Percentiles rank a stretch among this genome's conserved stretches.
Conservation (phyloP, 2,113 vertebrate genomes). For the Erinaceus europaeus region DNA sequence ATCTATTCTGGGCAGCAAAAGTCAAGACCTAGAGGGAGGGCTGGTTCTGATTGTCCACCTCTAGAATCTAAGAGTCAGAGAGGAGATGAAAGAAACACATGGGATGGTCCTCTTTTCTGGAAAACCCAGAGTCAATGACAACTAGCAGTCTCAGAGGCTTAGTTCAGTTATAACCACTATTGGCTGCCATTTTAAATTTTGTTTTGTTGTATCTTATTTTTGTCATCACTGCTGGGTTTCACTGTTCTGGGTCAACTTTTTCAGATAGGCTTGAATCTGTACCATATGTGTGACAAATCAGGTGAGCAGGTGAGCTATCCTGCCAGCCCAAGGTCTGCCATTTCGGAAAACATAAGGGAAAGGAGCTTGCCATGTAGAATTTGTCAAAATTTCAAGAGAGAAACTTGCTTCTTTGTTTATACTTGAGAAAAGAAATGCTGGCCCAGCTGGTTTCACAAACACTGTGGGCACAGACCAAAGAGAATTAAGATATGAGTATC, state of each 20-base stretch:
- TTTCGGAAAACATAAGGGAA: neutral
- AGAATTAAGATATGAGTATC: neutral
- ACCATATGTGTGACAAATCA: too few relatives aligned
- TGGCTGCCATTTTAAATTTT: too few relatives aligned
- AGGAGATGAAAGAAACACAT: fast-evolving
- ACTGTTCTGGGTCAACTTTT: too few relatives aligned
- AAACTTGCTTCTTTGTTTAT: neutral
- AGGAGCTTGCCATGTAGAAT: neutral
- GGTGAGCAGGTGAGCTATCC: too few relatives aligned
- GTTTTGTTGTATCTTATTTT: too few relatives aligned
- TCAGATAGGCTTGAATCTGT: too few relatives aligned
- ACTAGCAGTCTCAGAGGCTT: fast-evolving
- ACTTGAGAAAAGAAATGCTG: neutral
- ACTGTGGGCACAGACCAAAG: neutral
- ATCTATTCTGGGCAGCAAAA: neutral
- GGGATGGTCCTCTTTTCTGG: neutral
- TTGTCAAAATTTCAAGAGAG: fast-evolving
- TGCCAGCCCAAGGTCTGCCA: neutral
- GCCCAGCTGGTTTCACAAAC: too few relatives aligned
- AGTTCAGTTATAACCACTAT: too few relatives aligned
- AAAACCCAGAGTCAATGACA: neutral
- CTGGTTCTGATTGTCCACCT: neutral
- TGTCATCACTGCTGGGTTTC: too few relatives aligned
- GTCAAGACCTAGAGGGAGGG: neutral
- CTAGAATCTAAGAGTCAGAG: neutral